Evolutionary conservation across 2,113 vertebrate species (phyloP), one percentile per base, ranked within the genome.

Genomic region (Barbus barbus): DNA sequence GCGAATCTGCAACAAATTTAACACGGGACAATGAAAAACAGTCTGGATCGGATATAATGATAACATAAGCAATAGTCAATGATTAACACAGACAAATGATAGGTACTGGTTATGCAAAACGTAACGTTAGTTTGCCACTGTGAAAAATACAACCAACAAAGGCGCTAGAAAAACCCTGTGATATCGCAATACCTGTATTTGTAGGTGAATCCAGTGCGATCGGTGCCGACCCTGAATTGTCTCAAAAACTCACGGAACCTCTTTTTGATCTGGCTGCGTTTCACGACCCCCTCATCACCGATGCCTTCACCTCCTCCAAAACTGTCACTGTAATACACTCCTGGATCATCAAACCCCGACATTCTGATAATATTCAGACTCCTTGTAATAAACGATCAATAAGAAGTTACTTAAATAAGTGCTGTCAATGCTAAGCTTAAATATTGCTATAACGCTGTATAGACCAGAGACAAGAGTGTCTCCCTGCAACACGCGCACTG

Each of bases 311-410:
- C 97, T 0, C 95, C 96, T 12, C 96, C 97, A 48, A 99, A 97
- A 82, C 95, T 99, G 90, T 99, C 98, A 72, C 98, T 99, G 91
- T 96, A 99, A 88, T 95, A 99, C 4, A 99, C 90, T 33, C 98
- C 98, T 0, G 96, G 95, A 75, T 99, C 96, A 78, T 99, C 98
- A 81, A 99, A 99, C 61, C 98, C 97, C 44, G 98, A 99, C 98
- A 99, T 99, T 6, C 9, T 92, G 72, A 22, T 67, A 4, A 28
- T 9, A 65, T 3, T 26, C 8, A 26, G 26, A 72, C 7, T 18
- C 12, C 44, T 4, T 22, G 9, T 16, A 73, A 38, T 36, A 33
- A 31, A 24, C 2, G 6, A 12, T 18, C 28, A 84, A 73, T 31
- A 69, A 63, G 41, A 0, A 8, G 16, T 1, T 6, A 4, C 4